phyloP scores from a whole-genome alignment of 2,888 invertebrate genomes.

The Myopa tessellatipennis region DNA sequence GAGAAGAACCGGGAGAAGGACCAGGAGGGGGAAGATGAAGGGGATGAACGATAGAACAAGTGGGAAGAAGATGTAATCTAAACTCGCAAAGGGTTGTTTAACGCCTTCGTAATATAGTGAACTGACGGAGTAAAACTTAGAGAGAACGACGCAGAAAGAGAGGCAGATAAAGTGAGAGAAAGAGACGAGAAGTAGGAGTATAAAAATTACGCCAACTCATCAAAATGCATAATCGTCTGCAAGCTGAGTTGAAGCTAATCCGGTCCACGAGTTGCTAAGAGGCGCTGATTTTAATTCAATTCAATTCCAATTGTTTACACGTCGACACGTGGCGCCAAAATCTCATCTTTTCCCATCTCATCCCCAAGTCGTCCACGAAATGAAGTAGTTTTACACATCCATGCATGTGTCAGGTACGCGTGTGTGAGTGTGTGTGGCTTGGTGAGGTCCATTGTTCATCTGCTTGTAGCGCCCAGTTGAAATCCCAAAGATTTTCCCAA shows the following conservation, averaged over 20 bases:
- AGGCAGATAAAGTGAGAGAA: background rate
- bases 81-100: constrained; percentile 24
- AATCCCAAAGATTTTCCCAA: constrained; percentile 4
- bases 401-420: background rate
- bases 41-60: background rate
- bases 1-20: no score
- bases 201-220: constrained; percentile 33
- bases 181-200: background rate
- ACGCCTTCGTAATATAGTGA: constrained; percentile 16
- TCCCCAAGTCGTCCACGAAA: background rate
- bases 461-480: background rate
- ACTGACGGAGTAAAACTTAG: background rate
- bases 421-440: background rate
- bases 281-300: constrained; percentile 33
- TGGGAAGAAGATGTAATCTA: background rate
- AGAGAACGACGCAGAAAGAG: background rate
- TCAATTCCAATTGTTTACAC: constrained; percentile 36
- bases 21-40: background rate
- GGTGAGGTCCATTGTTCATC: background rate
- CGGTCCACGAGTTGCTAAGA: constrained; percentile 3
- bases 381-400: constrained; percentile 7
- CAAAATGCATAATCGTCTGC: constrained; percentile 1
- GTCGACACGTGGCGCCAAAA: constrained; percentile 28
- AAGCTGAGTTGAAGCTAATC: constrained; percentile 19
- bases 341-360: background rate